These are phyloP conservation scores for Pyrrhia umbra DNA, from an alignment of 2,888 invertebrate species.

Conservation along the genomic window DNA sequence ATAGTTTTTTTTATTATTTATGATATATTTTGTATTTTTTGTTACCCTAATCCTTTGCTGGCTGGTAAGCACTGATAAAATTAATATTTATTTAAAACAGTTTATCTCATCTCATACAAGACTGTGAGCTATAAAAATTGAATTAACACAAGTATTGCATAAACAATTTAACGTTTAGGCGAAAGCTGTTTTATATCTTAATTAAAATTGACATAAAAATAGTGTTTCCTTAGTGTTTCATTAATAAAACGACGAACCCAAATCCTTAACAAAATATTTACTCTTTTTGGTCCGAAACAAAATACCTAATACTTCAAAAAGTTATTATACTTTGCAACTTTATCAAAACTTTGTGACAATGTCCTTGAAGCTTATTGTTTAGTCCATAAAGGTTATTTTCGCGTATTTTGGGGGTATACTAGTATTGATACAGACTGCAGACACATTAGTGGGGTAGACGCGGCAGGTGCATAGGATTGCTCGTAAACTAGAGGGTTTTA, in stretches of 20 bases:
- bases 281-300: constrained; percentile 20
- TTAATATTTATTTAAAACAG: too few relatives aligned
- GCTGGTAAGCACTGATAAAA: too few relatives aligned
- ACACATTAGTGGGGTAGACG: constrained; percentile 65
- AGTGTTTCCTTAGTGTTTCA: neutral
- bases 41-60: too few relatives aligned
- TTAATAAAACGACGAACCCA: constrained; percentile 10
- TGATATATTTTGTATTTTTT: too few relatives aligned
- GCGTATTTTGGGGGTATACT: constrained; percentile 1
- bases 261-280: constrained; percentile 10
- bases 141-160: too few relatives aligned
- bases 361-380: neutral
- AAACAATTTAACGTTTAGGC: neutral
- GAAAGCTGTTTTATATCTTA: neutral
- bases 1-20: too few relatives aligned
- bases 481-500: constrained; percentile 51
- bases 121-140: too few relatives aligned
- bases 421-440: constrained; percentile 43
- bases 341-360: neutral
- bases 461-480: constrained; percentile 63
- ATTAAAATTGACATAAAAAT: neutral
- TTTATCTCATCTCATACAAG: too few relatives aligned
- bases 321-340: constrained; percentile 25
- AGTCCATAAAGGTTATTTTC: neutral
- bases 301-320: constrained; percentile 22